Conservation (phyloP, 1,140 invertebrate species). For the Gerris buenoi region DNA sequence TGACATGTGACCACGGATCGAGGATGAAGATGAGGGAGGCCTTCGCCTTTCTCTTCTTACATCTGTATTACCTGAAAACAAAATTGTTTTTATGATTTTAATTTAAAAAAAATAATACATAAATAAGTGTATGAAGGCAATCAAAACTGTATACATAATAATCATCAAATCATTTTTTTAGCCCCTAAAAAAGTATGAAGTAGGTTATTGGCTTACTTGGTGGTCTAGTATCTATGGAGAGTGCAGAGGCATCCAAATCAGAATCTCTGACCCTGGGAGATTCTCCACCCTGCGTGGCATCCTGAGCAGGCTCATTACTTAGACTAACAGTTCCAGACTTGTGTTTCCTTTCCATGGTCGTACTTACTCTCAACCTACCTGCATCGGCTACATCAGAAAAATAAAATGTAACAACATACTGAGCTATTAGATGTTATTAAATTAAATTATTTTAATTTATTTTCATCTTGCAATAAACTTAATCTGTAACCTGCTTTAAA, state of each 20-base stretch:
- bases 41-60: constrained; percentile 31
- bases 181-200: not conserved
- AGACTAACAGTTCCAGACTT: constrained; percentile 16
- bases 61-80: constrained; percentile 19
- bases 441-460: no score
- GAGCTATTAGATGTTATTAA: no score
- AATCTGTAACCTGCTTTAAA: no score
- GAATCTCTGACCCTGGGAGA: constrained; percentile 19
- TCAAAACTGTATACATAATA: no score
- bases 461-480: no score
- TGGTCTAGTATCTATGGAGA: not conserved
- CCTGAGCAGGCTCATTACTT: constrained; percentile 17
- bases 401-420: no score
- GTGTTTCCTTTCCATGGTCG: constrained; percentile 12
- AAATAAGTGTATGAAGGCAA: no score
- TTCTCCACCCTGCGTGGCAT: constrained; percentile 12
- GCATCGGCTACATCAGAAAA: constrained; percentile 10
- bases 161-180: no score
- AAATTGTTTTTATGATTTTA: not conserved
- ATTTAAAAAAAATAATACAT: not conserved
- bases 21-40: constrained; percentile 17
- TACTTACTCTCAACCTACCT: constrained; percentile 15
- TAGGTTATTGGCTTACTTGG: no score
- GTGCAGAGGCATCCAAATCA: constrained; percentile 4
- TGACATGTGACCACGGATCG: constrained; percentile 12